These are phyloP conservation scores for Falco rusticolus DNA, from an alignment of 2,797 vertebrate genomes.

Conservation along the genomic window DNA sequence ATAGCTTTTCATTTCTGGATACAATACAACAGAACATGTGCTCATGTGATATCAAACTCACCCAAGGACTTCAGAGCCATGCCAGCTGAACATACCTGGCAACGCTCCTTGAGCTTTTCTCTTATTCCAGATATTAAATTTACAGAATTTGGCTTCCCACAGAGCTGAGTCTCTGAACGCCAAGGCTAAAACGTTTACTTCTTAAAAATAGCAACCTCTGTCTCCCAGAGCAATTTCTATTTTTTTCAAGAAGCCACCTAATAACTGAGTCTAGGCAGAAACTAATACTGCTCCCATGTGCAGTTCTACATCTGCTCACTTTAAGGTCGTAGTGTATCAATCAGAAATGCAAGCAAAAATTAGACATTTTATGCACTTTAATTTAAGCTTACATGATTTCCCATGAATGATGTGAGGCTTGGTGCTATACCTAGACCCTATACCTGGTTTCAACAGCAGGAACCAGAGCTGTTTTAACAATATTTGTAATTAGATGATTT, in stretches of 20 bases:
- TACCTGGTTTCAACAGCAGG: background rate
- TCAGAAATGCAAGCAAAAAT: conserved; percentile 20
- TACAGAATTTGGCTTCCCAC: conserved; percentile 23
- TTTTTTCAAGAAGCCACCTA: background rate
- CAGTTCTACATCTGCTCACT: conserved; percentile 13
- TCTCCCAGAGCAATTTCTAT: conserved; percentile 4
- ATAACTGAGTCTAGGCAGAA: conserved; percentile 30
- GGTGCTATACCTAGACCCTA: background rate
- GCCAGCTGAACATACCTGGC: conserved; percentile 34
- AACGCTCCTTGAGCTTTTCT: conserved; percentile 10
- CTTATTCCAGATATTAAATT: conserved; percentile 27
- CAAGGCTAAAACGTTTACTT: background rate
- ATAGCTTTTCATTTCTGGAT: conserved; percentile 41
- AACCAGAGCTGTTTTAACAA: background rate
- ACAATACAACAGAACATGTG: background rate
- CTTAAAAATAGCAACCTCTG: conserved; percentile 24
- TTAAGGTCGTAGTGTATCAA: background rate
- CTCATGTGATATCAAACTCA: background rate
- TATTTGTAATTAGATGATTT: background rate
- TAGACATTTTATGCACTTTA: background rate
- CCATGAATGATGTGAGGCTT: background rate
- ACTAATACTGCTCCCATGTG: background rate
- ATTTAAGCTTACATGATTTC: conserved; percentile 11
- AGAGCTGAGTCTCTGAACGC: background rate
- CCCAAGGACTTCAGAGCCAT: conserved; percentile 1